A percentile compares a stretch with the other conserved stretches of the same genome.
Conservation (phyloP, 2,797 vertebrate genomes). For the Myioborus melanocephalus region DNA sequence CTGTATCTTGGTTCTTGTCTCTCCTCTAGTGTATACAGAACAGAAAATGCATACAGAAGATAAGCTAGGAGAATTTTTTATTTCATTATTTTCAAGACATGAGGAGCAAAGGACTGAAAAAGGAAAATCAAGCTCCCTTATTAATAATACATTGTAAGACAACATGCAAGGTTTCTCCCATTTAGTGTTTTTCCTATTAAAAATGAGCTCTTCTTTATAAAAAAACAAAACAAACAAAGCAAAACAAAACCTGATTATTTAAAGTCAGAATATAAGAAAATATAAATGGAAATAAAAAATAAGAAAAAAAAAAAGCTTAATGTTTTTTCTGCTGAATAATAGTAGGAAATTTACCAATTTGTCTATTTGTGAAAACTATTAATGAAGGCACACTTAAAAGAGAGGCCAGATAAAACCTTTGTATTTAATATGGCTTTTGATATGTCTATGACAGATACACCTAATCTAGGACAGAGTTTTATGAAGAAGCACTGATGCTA, state of each 20-base stretch:
- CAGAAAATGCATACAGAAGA: not conserved
- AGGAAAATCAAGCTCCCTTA: not conserved
- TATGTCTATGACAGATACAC: not conserved
- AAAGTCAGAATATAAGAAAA: not conserved
- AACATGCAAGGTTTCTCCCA: not conserved
- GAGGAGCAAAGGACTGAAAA: not conserved
- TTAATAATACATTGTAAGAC: not conserved
- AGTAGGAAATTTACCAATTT: not conserved
- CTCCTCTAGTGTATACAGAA: not conserved
- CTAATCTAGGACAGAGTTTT: not conserved
- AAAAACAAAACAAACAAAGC: not conserved
- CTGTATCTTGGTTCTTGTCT: not conserved
- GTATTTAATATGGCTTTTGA: not conserved
- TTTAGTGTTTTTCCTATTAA: not conserved
- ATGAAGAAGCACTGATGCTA: not conserved
- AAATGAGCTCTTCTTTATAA: not conserved
- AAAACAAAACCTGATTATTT: not conserved
- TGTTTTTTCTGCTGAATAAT: not conserved
- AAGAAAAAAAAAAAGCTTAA: not conserved
- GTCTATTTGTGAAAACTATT: not conserved
- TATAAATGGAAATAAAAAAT: not conserved
- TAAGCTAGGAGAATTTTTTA: not conserved
- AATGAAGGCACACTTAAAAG: not conserved
- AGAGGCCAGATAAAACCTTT: not conserved
- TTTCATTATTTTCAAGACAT: not conserved